Evolutionary conservation across 2,797 vertebrate species (phyloP).

Genomic region (Amblyraja radiata): DNA sequence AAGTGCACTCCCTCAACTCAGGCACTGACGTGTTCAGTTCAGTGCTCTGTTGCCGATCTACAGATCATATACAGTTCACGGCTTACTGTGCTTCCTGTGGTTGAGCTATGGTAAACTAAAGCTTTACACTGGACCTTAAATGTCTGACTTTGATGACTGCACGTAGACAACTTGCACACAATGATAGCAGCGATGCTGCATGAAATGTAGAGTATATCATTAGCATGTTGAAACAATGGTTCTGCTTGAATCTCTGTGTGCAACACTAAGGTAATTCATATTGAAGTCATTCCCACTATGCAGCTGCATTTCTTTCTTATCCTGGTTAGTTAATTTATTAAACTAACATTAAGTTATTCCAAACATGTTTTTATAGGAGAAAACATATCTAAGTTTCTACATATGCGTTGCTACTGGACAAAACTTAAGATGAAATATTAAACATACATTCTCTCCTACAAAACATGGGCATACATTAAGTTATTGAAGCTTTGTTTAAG

Average conservation of each 20-base stretch:
- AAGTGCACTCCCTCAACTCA: too few relatives aligned
- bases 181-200: too few relatives aligned
- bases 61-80: too few relatives aligned
- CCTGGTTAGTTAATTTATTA: neutral
- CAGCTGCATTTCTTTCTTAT: neutral
- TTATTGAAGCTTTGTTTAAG: neutral
- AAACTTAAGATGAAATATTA: too few relatives aligned
- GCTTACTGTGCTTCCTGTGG: neutral
- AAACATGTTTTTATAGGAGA: neutral
- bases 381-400: neutral
- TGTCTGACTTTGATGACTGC: too few relatives aligned
- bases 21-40: too few relatives aligned
- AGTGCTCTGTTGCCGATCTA: too few relatives aligned
- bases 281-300: neutral
- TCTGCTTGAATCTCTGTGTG: neutral
- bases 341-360: neutral
- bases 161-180: too few relatives aligned
- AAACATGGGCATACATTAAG: neutral
- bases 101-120: neutral
- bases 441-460: too few relatives aligned
- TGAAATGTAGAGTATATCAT: too few relatives aligned
- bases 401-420: too few relatives aligned
- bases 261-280: neutral
- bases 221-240: too few relatives aligned
- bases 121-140: neutral